Conservation (phyloP, 2,113 vertebrate species). For the Sula dactylatra region DNA sequence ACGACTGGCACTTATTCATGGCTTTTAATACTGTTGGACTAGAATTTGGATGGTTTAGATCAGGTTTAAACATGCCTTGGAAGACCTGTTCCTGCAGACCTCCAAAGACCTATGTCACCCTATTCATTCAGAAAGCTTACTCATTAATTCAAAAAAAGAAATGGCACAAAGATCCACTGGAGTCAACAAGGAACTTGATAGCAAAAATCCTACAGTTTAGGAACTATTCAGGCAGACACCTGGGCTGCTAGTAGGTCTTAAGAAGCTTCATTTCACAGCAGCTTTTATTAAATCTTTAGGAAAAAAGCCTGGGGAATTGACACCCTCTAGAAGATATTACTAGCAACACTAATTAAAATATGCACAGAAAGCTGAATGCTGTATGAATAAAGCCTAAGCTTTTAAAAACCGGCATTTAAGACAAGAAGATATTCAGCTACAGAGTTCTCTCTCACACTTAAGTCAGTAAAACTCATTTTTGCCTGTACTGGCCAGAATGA, state of each 20-base stretch:
- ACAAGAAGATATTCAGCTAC: neutral
- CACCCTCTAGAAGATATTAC: neutral
- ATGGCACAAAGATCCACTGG: neutral
- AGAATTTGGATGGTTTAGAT: neutral
- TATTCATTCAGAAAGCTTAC: neutral
- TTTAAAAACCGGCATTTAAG: neutral
- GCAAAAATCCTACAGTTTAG: neutral
- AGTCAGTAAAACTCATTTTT: neutral
- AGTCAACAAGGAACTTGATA: neutral
- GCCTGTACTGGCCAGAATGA: neutral
- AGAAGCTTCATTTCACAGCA: neutral
- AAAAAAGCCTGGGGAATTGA: neutral
- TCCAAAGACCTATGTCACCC: neutral
- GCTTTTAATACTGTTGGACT: neutral
- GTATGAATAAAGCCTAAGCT: neutral
- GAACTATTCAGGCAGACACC: neutral
- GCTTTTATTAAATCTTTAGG: neutral
- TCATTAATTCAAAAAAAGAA: neutral
- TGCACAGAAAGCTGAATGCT: neutral
- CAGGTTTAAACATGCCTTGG: neutral
- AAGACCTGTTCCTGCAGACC: neutral
- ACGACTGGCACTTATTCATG: fast-evolving
- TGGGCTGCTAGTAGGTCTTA: neutral
- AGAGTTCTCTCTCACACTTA: neutral
- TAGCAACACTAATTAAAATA: neutral